Conservation (phyloP, 2,797 vertebrate genomes). For the Somateria mollissima region DNA sequence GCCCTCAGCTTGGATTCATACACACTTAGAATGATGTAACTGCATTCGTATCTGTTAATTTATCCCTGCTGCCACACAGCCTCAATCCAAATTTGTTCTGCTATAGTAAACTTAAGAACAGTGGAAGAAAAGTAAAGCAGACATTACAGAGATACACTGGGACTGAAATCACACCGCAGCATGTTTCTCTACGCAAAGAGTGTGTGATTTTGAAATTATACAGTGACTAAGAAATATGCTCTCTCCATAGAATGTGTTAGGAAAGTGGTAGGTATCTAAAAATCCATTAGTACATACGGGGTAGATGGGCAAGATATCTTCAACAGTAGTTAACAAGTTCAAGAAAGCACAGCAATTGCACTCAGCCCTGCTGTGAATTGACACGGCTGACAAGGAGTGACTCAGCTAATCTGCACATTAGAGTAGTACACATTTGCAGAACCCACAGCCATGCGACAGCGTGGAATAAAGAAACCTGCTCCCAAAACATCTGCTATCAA, state of each 20-base stretch:
- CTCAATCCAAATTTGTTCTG: background rate
- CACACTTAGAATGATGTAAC: background rate
- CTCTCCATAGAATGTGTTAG: background rate
- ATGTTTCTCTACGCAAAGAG: background rate
- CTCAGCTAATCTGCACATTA: conserved; percentile 9
- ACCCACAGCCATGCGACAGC: background rate
- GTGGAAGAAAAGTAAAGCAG: background rate
- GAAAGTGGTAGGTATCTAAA: background rate
- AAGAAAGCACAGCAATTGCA: background rate
- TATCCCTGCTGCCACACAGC: background rate
- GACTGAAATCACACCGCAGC: background rate
- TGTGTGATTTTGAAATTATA: background rate
- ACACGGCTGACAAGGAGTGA: background rate
- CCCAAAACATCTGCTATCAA: background rate
- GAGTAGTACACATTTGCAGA: background rate
- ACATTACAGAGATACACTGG: background rate
- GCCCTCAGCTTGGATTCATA: background rate
- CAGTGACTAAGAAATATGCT: background rate
- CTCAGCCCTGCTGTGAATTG: background rate
- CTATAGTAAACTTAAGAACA: background rate
- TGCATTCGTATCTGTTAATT: background rate
- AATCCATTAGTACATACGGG: background rate
- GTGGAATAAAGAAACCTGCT: conserved; percentile 3
- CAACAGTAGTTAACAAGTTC: background rate
- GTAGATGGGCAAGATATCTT: background rate